These are phyloP conservation scores for Cassiopea andromeda DNA, from an alignment of 30 jellyfish, hydroid and myxozoan species.

Conservation along the genomic window DNA sequence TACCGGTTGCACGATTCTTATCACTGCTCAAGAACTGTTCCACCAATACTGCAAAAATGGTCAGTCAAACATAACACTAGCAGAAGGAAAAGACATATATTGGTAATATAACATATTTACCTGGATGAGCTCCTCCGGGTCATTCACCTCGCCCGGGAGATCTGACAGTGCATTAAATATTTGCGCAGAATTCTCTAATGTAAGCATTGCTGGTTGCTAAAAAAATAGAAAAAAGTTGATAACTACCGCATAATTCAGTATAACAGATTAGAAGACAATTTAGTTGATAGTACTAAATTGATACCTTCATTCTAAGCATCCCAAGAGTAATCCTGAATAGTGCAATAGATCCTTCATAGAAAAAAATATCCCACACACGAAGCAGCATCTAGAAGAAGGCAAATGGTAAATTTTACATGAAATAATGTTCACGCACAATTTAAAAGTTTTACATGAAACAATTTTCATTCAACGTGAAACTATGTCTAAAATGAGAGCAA, in stretches of 20 bases:
- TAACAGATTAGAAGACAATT: neutral
- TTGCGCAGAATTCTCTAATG: conserved; percentile 98
- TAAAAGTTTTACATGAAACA: too few relatives aligned
- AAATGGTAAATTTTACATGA: too few relatives aligned
- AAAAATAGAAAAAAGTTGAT: neutral
- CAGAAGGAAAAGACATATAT: neutral
- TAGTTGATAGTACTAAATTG: neutral
- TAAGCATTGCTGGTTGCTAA: conserved; percentile 81
- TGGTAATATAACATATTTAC: conserved; percentile 12
- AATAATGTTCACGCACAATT: too few relatives aligned
- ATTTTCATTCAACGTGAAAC: too few relatives aligned
- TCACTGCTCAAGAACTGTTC: too few relatives aligned
- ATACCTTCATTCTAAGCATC: conserved; percentile 91
- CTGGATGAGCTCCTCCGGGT: conserved; percentile 78
- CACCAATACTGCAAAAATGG: neutral
- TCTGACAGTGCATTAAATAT: conserved; percentile 92
- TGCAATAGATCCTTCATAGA: conserved; percentile 96
- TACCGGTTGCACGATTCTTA: too few relatives aligned
- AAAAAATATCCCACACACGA: conserved; percentile 97
- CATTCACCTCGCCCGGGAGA: conserved; percentile 89
- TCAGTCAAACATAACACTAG: neutral
- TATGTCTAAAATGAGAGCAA: too few relatives aligned
- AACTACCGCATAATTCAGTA: neutral
- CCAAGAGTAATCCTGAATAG: conserved; percentile 89
- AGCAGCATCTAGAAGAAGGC: conserved; percentile 76